Base-by-base conservation (phyloP, 2,113 vertebrate species). In the Trogon melanurus region DNA sequence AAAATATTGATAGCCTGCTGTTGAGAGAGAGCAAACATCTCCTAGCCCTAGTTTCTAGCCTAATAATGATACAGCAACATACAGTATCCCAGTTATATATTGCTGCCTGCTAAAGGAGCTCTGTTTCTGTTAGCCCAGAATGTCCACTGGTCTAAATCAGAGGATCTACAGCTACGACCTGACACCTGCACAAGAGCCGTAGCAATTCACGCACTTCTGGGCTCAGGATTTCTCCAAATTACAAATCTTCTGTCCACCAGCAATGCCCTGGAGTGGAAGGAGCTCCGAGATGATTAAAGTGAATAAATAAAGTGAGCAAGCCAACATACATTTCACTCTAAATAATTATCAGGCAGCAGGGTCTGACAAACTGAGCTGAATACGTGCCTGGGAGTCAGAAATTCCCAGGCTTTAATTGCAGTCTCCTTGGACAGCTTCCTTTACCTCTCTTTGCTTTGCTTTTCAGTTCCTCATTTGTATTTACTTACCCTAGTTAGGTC, bases 1-100 rank as follows among this genome's bases (percentile, higher is more conserved):
- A 87, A 81, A 96, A 89, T 94, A 96, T 93, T 81, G 85, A 93
- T 87, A 84, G 69, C 41, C 72, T 95, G 70, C 48, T 89, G 73
- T 58, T 81, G 57, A 90, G 54, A 72, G 1, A 54, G 14, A 93
- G 76, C 34, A 85, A 94, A 73, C 21, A 36, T 56, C 32, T 70
- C 56, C 82, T 51, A 80, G 61, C 26, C 53, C 70, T 50, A 69
- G 29, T 30, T 94, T 88, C 89, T 73, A 72, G 50, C 36, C 50
- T 91, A 79, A 61, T 47, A 79, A 48, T 0, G 0, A 54, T 26
- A 65, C 61, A 84, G 61, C 30, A 91, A 86, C 47, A 50, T 53
- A 48, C 53, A 45, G 57, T 64, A 81, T 87, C 61, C 45, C 83
- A 75, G 41, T 84, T 95, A 92, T 53, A 72, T 89, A 69, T 64